Evolutionary conservation across 2,888 invertebrate genomes (phyloP).

Genomic region (Dynastes hyllus): DNA sequence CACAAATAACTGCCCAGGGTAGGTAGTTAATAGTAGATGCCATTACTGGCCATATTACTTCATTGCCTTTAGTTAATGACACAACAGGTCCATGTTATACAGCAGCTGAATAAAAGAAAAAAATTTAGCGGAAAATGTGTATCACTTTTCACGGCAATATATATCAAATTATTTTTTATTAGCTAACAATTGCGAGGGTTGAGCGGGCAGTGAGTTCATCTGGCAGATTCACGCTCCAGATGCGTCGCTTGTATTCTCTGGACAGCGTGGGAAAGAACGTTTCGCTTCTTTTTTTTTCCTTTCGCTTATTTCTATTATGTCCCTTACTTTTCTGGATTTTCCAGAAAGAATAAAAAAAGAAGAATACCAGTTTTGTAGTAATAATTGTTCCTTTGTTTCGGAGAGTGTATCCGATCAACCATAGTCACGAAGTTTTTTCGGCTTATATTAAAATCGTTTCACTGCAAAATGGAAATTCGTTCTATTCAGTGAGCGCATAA

Average conservation of each 20-base stretch:
- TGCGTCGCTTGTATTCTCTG: slow-evolving; percentile 28
- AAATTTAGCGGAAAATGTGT: not conserved
- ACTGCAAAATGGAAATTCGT: not conserved
- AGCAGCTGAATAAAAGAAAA: too few species aligned
- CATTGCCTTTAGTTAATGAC: too few species aligned
- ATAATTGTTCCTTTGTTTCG: slow-evolving; percentile 25
- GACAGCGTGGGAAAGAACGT: slow-evolving; percentile 34
- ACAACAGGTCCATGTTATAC: too few species aligned
- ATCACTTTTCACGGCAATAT: slow-evolving; percentile 22
- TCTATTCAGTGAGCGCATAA: not conserved
- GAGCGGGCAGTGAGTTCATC: slow-evolving; percentile 38
- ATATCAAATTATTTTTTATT: slow-evolving; percentile 46
- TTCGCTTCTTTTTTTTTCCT: slow-evolving; percentile 1
- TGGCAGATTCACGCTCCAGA: slow-evolving; percentile 34
- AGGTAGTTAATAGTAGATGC: too few species aligned
- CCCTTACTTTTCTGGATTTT: not conserved
- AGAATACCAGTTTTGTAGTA: slow-evolving; percentile 2
- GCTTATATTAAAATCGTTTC: slow-evolving; percentile 1
- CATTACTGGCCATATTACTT: too few species aligned
- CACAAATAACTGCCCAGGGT: too few species aligned
- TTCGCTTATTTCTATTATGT: slow-evolving; percentile 15
- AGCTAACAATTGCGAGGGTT: slow-evolving; percentile 36
- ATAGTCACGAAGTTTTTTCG: slow-evolving; percentile 1
- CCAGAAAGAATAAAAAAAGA: not conserved
- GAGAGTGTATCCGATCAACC: slow-evolving; percentile 4